Evolutionary conservation across 2,113 vertebrate species (phyloP).

Genomic region (Butastur rufipennis): DNA sequence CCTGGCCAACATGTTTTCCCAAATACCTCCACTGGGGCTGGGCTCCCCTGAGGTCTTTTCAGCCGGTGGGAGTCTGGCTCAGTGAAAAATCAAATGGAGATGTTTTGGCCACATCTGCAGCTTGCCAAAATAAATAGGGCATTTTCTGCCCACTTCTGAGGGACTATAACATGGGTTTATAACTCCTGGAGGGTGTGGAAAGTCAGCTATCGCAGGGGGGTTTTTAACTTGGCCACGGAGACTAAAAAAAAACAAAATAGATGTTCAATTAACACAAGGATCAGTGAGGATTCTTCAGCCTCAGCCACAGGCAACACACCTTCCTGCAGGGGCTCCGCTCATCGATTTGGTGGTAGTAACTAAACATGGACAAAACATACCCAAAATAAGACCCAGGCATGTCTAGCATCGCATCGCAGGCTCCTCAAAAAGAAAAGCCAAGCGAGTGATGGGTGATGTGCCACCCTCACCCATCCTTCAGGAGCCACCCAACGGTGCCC

Average conservation of each 20-base stretch:
- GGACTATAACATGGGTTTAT: fast-evolving
- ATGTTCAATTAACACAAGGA: not conserved
- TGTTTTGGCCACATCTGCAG: fast-evolving
- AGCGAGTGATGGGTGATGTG: fast-evolving
- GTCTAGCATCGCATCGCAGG: not conserved
- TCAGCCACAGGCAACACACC: not conserved
- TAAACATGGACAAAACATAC: not conserved
- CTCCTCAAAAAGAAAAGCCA: fast-evolving
- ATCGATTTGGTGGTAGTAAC: fast-evolving
- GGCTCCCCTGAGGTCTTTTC: not conserved
- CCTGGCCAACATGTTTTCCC: not conserved
- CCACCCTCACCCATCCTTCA: not conserved
- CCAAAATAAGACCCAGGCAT: not conserved
- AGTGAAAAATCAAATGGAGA: fast-evolving
- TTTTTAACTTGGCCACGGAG: not conserved
- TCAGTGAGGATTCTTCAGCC: not conserved
- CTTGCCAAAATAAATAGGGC: not conserved
- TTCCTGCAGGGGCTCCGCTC: not conserved
- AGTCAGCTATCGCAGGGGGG: not conserved
- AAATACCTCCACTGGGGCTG: fast-evolving
- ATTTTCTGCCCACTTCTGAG: not conserved
- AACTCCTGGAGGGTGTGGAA: not conserved
- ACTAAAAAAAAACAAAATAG: not conserved
- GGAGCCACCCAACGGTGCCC: not conserved
- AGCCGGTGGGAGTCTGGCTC: not conserved